Evolutionary conservation across 2,888 invertebrate genomes (phyloP).

Genomic region (Acanthacorydalis orientalis): DNA sequence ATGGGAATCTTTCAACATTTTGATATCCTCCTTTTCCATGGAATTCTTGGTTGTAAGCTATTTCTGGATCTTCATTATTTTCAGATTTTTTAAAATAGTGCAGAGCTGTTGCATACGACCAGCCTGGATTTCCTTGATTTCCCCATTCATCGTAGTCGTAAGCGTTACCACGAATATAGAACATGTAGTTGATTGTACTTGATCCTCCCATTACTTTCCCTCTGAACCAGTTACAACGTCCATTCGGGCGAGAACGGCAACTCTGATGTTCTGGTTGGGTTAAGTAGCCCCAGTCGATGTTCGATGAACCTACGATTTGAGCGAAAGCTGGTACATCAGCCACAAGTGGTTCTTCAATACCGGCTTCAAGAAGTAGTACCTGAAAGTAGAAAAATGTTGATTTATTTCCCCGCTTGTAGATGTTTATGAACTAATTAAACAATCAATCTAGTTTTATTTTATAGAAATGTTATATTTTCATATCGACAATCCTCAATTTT

Average conservation of each 20-base stretch:
- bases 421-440: too few species aligned
- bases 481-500: too few species aligned
- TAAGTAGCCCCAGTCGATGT: slow-evolving; percentile 52
- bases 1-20: slow-evolving; percentile 44
- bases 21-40: slow-evolving; percentile 45
- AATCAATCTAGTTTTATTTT: too few species aligned
- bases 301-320: slow-evolving; percentile 37
- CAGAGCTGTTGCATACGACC: slow-evolving; percentile 44
- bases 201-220: slow-evolving; percentile 51
- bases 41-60: slow-evolving; percentile 31
- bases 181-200: slow-evolving; percentile 48
- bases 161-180: slow-evolving; percentile 41
- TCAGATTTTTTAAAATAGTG: slow-evolving; percentile 56
- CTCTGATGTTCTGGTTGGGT: slow-evolving; percentile 45
- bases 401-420: too few species aligned
- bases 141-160: slow-evolving; percentile 50
- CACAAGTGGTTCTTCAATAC: slow-evolving; percentile 46
- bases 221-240: slow-evolving; percentile 40
- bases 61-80: slow-evolving; percentile 38
- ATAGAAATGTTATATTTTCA: too few species aligned
- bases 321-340: slow-evolving; percentile 49
- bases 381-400: slow-evolving; percentile 15
- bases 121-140: slow-evolving; percentile 39
- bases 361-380: slow-evolving; percentile 49
- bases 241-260: slow-evolving; percentile 38